phyloP scores from a whole-genome alignment of 2,888 invertebrate species.

The Ophion ellenae region DNA sequence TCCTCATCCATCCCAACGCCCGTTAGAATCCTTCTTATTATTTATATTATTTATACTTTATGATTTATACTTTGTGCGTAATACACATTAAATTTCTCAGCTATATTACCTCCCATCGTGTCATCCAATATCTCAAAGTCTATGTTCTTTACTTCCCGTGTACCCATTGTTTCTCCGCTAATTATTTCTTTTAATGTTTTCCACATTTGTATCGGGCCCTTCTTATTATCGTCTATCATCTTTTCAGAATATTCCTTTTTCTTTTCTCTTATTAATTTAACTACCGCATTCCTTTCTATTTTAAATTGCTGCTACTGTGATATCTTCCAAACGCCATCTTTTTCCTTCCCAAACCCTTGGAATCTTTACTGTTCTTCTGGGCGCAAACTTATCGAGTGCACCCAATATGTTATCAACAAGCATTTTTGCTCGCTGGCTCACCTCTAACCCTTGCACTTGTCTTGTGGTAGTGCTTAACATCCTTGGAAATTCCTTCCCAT shows the following conservation, averaged over 20 bases:
- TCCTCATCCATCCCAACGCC: not conserved
- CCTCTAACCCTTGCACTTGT: too few relatives aligned
- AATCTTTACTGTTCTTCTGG: too few relatives aligned
- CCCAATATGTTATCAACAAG: too few relatives aligned
- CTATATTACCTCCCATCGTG: constrained; percentile 17
- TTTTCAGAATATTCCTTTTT: constrained; percentile 25
- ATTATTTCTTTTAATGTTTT: constrained; percentile 36
- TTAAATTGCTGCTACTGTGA: too few relatives aligned
- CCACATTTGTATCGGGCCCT: constrained; percentile 9
- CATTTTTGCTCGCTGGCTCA: too few relatives aligned
- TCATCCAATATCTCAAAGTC: constrained; percentile 35
- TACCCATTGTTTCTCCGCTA: constrained; percentile 19
- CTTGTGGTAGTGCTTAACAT: not conserved
- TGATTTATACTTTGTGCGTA: not conserved
- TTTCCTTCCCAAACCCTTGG: too few relatives aligned
- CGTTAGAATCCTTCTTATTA: not conserved
- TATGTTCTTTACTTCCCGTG: constrained; percentile 5
- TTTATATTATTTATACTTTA: too few relatives aligned
- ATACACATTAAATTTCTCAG: constrained; percentile 40
- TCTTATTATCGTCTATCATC: constrained; percentile 30
- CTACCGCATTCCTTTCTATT: too few relatives aligned
- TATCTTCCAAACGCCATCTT: too few relatives aligned
- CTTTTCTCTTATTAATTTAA: too few relatives aligned
- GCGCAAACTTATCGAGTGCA: too few relatives aligned
- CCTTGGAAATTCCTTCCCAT: not conserved